These are phyloP conservation scores for Ramphastos sulfuratus DNA, from an alignment of 2,113 vertebrate species.

Conservation along the genomic window DNA sequence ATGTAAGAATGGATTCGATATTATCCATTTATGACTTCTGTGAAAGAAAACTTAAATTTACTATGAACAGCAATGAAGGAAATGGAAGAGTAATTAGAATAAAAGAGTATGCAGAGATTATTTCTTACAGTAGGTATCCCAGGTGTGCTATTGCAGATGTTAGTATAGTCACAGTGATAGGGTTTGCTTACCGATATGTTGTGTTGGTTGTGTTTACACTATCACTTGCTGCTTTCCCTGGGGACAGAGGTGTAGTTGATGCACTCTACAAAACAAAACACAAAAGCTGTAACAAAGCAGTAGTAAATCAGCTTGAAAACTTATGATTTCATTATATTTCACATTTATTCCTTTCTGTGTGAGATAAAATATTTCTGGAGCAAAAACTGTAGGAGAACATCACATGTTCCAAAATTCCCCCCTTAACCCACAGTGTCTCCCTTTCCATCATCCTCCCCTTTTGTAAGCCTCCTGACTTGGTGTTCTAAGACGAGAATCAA, in stretches of 20 bases:
- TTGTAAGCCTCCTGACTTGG: background rate
- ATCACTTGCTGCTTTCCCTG: slow-evolving; percentile 71
- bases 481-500: background rate
- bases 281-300: background rate
- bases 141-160: background rate
- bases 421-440: background rate
- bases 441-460: background rate
- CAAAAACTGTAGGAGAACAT: background rate
- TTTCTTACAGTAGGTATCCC: background rate
- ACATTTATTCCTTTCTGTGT: background rate
- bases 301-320: background rate
- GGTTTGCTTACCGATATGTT: slow-evolving; percentile 68
- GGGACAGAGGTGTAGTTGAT: slow-evolving; percentile 68
- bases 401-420: background rate
- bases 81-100: background rate
- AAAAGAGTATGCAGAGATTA: background rate
- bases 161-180: background rate
- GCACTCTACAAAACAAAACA: slow-evolving; percentile 6
- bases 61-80: background rate
- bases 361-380: background rate
- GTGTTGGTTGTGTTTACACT: slow-evolving; percentile 38
- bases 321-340: background rate
- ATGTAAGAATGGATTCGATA: background rate
- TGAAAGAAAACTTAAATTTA: background rate
- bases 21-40: background rate